These are phyloP conservation scores for Linnaemya vulpina DNA, from an alignment of 2,888 invertebrate genomes.

Conservation along the genomic window DNA sequence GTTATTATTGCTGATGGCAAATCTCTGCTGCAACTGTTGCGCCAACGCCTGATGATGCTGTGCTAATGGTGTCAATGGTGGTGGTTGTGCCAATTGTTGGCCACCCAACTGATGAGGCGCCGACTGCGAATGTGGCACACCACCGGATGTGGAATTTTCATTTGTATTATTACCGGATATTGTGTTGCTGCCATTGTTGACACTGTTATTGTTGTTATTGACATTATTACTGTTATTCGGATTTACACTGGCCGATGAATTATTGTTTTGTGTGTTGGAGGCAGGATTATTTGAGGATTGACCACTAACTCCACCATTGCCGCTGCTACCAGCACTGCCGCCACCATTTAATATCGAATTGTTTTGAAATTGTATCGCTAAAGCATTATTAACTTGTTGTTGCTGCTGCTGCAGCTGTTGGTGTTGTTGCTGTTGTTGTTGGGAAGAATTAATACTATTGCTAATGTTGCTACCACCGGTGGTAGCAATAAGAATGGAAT, in stretches of 20 bases:
- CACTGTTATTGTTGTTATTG: constrained; percentile 72
- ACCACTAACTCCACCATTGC: constrained; percentile 69
- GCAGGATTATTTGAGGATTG: constrained; percentile 55
- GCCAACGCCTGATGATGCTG: constrained; percentile 86
- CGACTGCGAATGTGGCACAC: constrained; percentile 83
- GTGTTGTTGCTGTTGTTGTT: constrained; percentile 74
- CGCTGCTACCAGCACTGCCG: constrained; percentile 60
- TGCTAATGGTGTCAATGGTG: constrained; percentile 83
- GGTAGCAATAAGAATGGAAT: constrained; percentile 78
- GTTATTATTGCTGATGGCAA: constrained; percentile 83
- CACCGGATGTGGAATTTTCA: constrained; percentile 64
- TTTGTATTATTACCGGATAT: constrained; percentile 51
- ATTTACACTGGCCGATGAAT: constrained; percentile 30
- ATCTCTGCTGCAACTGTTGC: constrained; percentile 86
- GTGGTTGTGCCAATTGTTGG: constrained; percentile 74
- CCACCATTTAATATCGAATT: constrained; percentile 77
- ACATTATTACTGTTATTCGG: constrained; percentile 31
- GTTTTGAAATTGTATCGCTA: constrained; percentile 82
- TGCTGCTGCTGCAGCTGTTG: constrained; percentile 75
- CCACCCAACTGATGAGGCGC: constrained; percentile 82
- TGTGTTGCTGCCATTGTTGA: constrained; percentile 64
- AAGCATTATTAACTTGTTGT: constrained; percentile 80
- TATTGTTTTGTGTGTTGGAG: constrained; percentile 47
- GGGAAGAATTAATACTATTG: constrained; percentile 71
- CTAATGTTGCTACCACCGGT: constrained; percentile 65